Conservation (phyloP, 2,888 invertebrate species). For the Camponotus fellah region DNA sequence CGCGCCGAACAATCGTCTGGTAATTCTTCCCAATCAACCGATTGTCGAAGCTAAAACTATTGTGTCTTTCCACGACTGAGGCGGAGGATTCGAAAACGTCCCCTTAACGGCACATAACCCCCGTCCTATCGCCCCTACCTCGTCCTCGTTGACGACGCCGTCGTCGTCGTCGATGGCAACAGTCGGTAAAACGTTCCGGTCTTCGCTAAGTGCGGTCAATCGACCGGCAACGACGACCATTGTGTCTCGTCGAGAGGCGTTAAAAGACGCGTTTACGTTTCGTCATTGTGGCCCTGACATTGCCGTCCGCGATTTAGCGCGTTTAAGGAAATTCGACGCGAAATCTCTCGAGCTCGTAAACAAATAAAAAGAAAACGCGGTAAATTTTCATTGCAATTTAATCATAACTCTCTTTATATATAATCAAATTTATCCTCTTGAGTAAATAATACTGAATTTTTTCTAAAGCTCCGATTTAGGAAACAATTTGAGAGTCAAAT, state of each 20-base stretch:
- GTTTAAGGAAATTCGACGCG: constrained; percentile 51
- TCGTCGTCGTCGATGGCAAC: constrained; percentile 47
- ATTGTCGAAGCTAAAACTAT: constrained; percentile 84
- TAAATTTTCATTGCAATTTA: not conserved
- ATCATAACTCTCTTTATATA: not conserved
- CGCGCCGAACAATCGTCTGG: constrained; percentile 80
- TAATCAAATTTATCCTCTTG: not conserved
- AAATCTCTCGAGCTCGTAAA: not conserved
- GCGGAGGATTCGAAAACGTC: constrained; percentile 59
- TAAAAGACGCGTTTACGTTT: constrained; percentile 79
- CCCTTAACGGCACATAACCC: constrained; percentile 65
- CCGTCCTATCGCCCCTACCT: constrained; percentile 19
- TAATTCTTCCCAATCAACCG: constrained; percentile 84
- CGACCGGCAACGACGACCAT: constrained; percentile 77
- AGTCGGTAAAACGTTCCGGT: constrained; percentile 70
- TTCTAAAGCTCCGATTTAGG: constrained; percentile 9
- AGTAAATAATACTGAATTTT: not conserved
- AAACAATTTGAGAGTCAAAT: constrained; percentile 14
- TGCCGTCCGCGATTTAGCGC: constrained; percentile 57
- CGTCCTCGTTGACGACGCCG: constrained; percentile 54
- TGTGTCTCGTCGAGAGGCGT: constrained; percentile 77
- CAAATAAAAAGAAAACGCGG: not conserved
- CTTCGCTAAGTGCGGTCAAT: constrained; percentile 76
- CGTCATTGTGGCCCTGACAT: constrained; percentile 57
- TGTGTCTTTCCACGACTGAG: constrained; percentile 74